Conservation (phyloP, 2,113 vertebrate species). For the Coptodon bakossiorum region DNA sequence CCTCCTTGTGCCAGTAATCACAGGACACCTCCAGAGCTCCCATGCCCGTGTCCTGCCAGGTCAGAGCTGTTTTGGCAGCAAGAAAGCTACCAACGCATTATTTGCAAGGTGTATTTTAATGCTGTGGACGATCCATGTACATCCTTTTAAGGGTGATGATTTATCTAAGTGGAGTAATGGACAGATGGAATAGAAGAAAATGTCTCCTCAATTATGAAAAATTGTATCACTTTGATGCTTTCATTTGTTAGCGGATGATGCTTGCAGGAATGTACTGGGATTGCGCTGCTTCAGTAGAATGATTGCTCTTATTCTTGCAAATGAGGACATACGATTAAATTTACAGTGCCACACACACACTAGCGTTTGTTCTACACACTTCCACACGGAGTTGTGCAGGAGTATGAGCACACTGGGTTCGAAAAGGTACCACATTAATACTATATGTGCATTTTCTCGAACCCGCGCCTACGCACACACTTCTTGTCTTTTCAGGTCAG, state of each 20-base stretch:
- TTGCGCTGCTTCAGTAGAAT: background rate
- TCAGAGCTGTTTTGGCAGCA: background rate
- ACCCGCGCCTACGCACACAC: background rate
- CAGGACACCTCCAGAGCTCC: background rate
- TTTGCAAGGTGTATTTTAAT: background rate
- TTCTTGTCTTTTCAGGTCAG: constrained; percentile 66
- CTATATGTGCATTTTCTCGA: background rate
- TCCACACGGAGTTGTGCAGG: background rate
- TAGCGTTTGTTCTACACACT: background rate
- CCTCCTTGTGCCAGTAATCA: background rate
- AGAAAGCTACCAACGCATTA: background rate
- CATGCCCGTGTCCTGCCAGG: background rate
- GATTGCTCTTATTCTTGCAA: background rate
- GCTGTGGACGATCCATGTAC: background rate
- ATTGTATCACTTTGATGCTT: background rate
- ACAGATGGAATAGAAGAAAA: background rate
- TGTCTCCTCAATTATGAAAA: background rate
- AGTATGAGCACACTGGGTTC: background rate
- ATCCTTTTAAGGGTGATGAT: constrained; percentile 14
- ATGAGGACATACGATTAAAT: background rate
- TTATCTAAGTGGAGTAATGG: constrained; percentile 8
- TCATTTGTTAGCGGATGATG: background rate
- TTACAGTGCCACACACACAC: background rate
- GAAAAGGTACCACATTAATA: background rate
- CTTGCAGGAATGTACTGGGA: background rate